A percentile compares a stretch with the other conserved stretches of the same genome.
These are phyloP conservation scores for Brachyopa scutellaris DNA, from an alignment of 2,888 invertebrate species.

Conservation along the genomic window DNA sequence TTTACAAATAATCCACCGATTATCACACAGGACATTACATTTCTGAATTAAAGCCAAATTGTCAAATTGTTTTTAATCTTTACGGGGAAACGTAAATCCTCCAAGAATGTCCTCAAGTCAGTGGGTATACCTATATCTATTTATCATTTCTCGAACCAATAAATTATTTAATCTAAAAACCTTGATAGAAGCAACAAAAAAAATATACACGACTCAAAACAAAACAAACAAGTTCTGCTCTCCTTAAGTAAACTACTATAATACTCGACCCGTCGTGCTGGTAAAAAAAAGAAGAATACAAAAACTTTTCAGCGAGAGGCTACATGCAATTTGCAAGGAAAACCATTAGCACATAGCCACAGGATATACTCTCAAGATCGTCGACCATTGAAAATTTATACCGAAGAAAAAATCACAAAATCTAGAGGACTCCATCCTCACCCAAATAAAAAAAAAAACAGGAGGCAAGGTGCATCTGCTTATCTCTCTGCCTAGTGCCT, in stretches of 20 bases:
- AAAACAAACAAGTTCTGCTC: neutral
- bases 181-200: neutral
- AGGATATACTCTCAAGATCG: slow-evolving; percentile 6
- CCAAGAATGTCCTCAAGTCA: no score
- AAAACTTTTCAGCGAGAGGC: neutral
- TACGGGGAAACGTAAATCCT: no score
- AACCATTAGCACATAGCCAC: slow-evolving; percentile 29
- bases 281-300: no score
- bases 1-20: no score
- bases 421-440: slow-evolving; percentile 3
- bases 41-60: no score
- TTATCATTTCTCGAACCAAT: no score
- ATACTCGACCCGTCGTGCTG: neutral
- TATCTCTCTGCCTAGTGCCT: neutral
- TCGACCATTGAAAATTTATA: slow-evolving; percentile 3
- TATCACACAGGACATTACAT: no score
- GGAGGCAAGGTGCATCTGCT: slow-evolving; percentile 6
- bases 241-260: neutral
- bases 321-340: slow-evolving; percentile 13
- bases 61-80: no score
- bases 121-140: no score
- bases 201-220: neutral
- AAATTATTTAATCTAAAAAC: neutral
- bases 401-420: neutral
- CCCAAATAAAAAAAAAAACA: slow-evolving; percentile 11